Percentiles rank a stretch among this genome's conserved stretches.
phyloP scores from a whole-genome alignment of 1,140 invertebrate species.

The Cotesia vestalis region DNA sequence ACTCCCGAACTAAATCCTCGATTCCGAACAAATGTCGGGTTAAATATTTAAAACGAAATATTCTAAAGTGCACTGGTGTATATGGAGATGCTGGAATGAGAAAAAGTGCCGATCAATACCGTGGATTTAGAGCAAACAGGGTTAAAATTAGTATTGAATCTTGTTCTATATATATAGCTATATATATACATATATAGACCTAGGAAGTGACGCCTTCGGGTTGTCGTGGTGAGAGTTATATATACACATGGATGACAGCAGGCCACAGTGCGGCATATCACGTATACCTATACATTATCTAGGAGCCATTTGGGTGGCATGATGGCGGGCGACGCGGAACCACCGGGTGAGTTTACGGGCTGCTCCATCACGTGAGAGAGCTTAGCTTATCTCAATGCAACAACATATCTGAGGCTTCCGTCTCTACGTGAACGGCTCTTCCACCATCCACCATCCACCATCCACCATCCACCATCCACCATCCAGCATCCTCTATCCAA shows the following conservation, averaged over 20 bases:
- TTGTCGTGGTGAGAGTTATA: constrained; percentile 29
- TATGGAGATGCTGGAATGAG: background rate
- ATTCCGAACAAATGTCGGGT: background rate
- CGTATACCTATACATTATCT: constrained; percentile 58
- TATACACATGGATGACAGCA: constrained; percentile 33
- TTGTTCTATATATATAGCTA: background rate
- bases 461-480: background rate
- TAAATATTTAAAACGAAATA: background rate
- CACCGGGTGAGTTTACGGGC: constrained; percentile 58
- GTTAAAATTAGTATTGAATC: constrained; percentile 13
- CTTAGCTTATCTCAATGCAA: constrained; percentile 64
- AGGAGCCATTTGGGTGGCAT: constrained; percentile 59
- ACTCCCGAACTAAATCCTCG: too few species aligned
- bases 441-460: background rate
- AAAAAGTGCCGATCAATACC: background rate
- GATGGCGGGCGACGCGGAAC: constrained; percentile 41
- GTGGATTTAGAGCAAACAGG: background rate
- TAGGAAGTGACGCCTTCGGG: constrained; percentile 15
- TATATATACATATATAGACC: background rate
- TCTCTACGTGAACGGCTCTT: constrained; percentile 40
- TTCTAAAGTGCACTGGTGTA: too few species aligned
- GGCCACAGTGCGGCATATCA: constrained; percentile 38
- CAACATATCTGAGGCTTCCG: constrained; percentile 63
- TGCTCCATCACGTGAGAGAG: constrained; percentile 59
- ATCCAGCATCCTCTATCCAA: background rate